phyloP scores from a whole-genome alignment of 2,797 vertebrate species.

The Vespertilio murinus region DNA sequence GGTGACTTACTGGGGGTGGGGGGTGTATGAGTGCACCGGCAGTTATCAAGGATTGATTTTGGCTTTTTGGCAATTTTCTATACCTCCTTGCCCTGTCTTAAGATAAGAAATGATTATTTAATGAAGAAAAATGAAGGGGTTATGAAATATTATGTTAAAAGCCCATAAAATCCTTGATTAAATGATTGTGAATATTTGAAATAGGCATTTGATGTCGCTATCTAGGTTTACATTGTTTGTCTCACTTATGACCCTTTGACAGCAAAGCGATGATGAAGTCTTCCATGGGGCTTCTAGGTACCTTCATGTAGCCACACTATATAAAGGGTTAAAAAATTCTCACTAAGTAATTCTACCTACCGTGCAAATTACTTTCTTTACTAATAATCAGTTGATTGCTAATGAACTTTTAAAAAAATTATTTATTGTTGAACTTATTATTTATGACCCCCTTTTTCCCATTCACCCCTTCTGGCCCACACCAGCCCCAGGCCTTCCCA shows the following conservation, averaged over 20 bases:
- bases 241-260: not conserved
- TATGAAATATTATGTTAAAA: not conserved
- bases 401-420: not conserved
- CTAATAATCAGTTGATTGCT: not conserved
- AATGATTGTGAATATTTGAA: not conserved
- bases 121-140: not conserved
- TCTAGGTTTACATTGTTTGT: not conserved
- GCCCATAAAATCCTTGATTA: not conserved
- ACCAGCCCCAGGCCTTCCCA: too few relatives aligned
- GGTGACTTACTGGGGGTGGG: fast-evolving
- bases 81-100: not conserved
- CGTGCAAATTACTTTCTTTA: not conserved
- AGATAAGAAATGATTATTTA: not conserved
- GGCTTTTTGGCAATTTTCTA: not conserved
- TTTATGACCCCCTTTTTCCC: too few relatives aligned
- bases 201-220: not conserved
- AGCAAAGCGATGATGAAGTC: not conserved
- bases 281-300: not conserved
- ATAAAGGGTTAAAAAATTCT: not conserved
- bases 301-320: not conserved
- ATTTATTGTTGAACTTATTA: too few relatives aligned
- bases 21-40: fast-evolving
- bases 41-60: not conserved
- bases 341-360: not conserved
- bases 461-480: too few relatives aligned